Evolutionary conservation across 2,113 vertebrate species (phyloP).

Genomic region (Etheostoma spectabile): DNA sequence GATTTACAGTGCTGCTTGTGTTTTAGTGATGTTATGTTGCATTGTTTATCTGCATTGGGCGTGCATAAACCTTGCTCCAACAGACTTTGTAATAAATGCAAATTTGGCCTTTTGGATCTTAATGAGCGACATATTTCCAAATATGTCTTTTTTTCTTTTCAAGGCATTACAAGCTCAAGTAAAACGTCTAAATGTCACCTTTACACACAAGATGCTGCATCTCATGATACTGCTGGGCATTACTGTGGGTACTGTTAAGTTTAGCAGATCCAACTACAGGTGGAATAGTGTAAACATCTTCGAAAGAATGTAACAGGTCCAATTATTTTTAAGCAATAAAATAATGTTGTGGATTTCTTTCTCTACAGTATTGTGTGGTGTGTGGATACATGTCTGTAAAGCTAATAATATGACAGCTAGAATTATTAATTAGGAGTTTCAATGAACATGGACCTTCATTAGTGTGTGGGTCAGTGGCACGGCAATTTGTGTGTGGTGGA

Average conservation of each 20-base stretch:
- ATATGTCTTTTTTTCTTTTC: too few species aligned
- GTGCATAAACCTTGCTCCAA: too few species aligned
- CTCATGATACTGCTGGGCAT: not conserved
- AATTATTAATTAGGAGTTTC: conserved; percentile 55
- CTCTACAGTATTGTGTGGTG: not conserved
- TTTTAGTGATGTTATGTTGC: not conserved
- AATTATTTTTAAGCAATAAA: not conserved
- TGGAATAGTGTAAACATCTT: not conserved
- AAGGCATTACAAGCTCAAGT: too few species aligned
- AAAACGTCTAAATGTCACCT: not conserved
- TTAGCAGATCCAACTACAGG: not conserved
- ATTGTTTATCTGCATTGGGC: not conserved
- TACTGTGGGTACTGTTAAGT: not conserved
- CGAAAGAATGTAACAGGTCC: not conserved
- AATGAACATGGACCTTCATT: conserved; percentile 58
- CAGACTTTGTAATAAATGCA: not conserved
- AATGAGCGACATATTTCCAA: too few species aligned
- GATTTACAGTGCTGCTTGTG: not conserved
- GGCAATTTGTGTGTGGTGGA: conserved; percentile 6
- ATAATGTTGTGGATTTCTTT: not conserved
- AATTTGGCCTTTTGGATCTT: not conserved
- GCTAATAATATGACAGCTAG: conserved; percentile 32
- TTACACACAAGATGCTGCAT: not conserved
- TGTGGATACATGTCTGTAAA: conserved; percentile 16
- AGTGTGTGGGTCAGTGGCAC: conserved; percentile 21